Evolutionary conservation across 1,140 invertebrate species (phyloP).

Genomic region (Rhizoglyphus robini): DNA sequence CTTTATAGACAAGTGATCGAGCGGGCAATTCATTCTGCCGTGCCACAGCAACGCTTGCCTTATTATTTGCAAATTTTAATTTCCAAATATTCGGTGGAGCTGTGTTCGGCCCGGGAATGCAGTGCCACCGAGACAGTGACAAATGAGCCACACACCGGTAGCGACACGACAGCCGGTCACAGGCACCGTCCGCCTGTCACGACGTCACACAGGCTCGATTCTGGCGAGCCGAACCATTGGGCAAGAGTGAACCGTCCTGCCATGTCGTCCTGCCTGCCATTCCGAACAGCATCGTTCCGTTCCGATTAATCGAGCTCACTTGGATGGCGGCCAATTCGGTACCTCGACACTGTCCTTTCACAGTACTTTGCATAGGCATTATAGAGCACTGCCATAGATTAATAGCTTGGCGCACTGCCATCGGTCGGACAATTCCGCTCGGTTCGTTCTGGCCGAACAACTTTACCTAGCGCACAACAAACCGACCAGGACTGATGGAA

Average conservation of each 20-base stretch:
- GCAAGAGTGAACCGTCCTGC: no score
- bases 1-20: neutral
- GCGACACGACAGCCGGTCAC: slow-evolving; percentile 12
- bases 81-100: slow-evolving; percentile 7
- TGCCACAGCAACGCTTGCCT: neutral
- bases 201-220: neutral
- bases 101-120: neutral
- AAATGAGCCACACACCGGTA: slow-evolving; percentile 10
- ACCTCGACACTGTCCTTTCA: neutral
- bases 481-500: no score
- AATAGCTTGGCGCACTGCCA: slow-evolving; percentile 4
- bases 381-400: slow-evolving; percentile 2
- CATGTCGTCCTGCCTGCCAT: no score
- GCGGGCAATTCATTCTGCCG: neutral
- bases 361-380: slow-evolving; percentile 5
- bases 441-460: neutral
- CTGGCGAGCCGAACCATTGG: no score
- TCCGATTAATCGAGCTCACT: slow-evolving; percentile 3
- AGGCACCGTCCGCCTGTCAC: neutral
- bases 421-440: no score
- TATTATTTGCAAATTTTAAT: slow-evolving; percentile 15
- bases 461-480: no score
- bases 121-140: slow-evolving; percentile 4
- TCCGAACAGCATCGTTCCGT: neutral
- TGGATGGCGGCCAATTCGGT: neutral